Conservation (phyloP, 2,113 vertebrate species). For the Otocyon megalotis region DNA sequence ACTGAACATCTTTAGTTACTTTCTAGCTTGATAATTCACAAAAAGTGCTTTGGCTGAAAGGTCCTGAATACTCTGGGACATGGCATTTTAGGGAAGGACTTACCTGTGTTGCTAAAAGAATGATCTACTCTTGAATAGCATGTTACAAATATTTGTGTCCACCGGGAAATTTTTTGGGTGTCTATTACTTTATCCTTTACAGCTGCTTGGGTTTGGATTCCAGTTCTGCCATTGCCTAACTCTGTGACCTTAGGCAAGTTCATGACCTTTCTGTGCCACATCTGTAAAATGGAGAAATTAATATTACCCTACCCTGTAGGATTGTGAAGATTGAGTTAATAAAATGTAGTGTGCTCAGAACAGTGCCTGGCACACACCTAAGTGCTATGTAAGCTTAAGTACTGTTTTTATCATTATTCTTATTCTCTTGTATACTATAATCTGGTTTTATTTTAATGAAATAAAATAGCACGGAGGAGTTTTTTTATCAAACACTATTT, state of each 20-base stretch:
- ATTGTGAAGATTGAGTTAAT: neutral
- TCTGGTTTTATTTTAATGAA: constrained; percentile 33
- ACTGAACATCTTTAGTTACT: neutral
- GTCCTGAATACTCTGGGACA: neutral
- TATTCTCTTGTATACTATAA: neutral
- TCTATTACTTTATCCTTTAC: neutral
- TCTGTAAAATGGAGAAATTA: neutral
- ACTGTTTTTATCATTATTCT: neutral
- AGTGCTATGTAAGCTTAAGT: neutral
- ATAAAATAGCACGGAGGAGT: neutral
- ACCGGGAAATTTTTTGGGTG: neutral
- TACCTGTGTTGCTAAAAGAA: neutral
- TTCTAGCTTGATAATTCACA: neutral
- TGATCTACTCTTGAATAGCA: neutral
- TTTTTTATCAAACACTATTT: constrained; percentile 53
- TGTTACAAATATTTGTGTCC: neutral
- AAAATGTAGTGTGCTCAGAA: neutral
- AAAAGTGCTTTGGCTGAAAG: neutral
- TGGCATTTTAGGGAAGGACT: neutral
- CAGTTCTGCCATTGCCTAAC: neutral
- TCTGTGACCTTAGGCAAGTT: neutral
- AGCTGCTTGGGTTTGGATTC: constrained; percentile 19
- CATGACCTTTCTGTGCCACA: neutral
- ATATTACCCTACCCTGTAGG: neutral
- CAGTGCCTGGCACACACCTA: neutral